phyloP scores from a whole-genome alignment of 1,140 invertebrate genomes.

The Aphidius gifuensis region DNA sequence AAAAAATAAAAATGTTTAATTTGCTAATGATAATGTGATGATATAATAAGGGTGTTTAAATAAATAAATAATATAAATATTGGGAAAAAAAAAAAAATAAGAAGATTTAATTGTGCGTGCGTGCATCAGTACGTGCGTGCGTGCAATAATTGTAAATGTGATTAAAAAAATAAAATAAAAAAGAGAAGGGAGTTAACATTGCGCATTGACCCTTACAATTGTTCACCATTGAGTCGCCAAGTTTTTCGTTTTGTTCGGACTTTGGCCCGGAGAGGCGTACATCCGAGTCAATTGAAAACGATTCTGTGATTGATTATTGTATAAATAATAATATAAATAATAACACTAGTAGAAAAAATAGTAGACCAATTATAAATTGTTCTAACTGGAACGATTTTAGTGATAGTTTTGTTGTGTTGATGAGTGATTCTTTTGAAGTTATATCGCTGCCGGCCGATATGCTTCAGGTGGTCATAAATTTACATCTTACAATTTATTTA shows the following conservation, averaged over 20 bases:
- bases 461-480: slow-evolving; percentile 45
- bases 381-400: slow-evolving; percentile 31
- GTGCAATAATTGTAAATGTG: too few species aligned
- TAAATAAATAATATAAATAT: too few species aligned
- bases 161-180: too few species aligned
- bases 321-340: neutral
- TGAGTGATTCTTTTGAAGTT: slow-evolving; percentile 55
- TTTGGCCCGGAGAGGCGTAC: slow-evolving; percentile 43
- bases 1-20: too few species aligned
- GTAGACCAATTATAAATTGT: slow-evolving; percentile 4
- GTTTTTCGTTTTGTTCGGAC: slow-evolving; percentile 50
- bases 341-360: neutral
- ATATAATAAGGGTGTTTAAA: too few species aligned
- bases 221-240: slow-evolving; percentile 54
- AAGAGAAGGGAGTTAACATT: neutral
- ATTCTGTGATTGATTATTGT: slow-evolving; percentile 36
- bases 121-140: neutral
- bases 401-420: slow-evolving; percentile 50
- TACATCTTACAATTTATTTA: neutral
- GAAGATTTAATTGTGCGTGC: too few species aligned
- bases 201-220: neutral
- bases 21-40: too few species aligned
- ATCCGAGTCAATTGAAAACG: slow-evolving; percentile 29
- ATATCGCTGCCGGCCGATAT: slow-evolving; percentile 55
- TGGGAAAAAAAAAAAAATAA: too few species aligned